Conservation (phyloP, 2,888 invertebrate species). For the Digitonthophagus gazella region DNA sequence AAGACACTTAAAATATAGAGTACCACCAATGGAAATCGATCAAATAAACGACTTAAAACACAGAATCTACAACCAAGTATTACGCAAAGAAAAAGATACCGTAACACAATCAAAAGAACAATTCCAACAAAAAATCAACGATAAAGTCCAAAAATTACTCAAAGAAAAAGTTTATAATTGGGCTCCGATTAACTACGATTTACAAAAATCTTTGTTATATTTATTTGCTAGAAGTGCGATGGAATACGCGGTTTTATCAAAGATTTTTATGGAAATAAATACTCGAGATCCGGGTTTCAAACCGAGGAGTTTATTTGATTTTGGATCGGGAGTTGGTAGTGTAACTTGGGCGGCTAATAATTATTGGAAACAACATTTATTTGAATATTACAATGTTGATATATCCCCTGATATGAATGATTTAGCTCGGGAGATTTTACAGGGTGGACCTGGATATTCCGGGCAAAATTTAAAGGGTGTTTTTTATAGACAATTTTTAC, state of each 20-base stretch:
- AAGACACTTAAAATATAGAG: constrained; percentile 62
- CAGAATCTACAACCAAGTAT: constrained; percentile 46
- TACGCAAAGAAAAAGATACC: constrained; percentile 42
- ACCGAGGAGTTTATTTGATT: constrained; percentile 82
- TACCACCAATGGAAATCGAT: constrained; percentile 63
- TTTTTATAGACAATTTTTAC: constrained; percentile 79
- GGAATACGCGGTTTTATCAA: constrained; percentile 71
- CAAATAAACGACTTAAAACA: constrained; percentile 54
- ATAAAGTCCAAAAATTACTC: constrained; percentile 57
- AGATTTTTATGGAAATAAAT: constrained; percentile 73
- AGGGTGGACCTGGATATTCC: constrained; percentile 64
- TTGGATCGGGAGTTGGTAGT: constrained; percentile 88
- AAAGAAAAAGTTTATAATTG: constrained; percentile 68
- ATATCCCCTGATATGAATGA: constrained; percentile 79
- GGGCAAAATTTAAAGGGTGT: constrained; percentile 60
- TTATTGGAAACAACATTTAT: constrained; percentile 69
- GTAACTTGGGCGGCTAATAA: constrained; percentile 79
- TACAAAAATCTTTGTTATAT: constrained; percentile 66
- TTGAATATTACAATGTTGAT: constrained; percentile 86
- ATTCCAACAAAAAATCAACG: constrained; percentile 54
- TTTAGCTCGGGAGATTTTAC: constrained; percentile 68
- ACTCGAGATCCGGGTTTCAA: constrained; percentile 63
- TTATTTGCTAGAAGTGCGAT: constrained; percentile 67
- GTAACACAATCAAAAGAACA: constrained; percentile 47
- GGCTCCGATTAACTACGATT: constrained; percentile 70